Base-by-base conservation (phyloP, 2,888 invertebrate species). In the Helleia helle region DNA sequence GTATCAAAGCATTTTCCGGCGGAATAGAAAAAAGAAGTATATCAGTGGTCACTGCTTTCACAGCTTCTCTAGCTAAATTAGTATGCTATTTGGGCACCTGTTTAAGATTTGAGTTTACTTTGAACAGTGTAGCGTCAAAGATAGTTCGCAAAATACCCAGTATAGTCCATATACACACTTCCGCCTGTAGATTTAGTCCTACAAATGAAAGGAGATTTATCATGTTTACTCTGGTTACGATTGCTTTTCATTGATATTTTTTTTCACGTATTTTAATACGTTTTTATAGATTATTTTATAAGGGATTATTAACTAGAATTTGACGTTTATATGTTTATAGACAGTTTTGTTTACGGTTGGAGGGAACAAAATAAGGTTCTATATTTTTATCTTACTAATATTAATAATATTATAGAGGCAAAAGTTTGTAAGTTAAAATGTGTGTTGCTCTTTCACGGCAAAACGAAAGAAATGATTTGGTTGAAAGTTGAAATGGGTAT, bases 111-210 rank as follows among this genome's bases (percentile, higher is more conserved):
- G 80, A 70, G 51, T 84, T 83, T 36, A 88, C 74, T 65, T 84
- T 80, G 56, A 87, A 85, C 43, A 87, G 70, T 1, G 87, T 87
- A 7, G 85, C 83, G 52, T 88, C 87, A 48, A 87, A 85, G 39
- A 86, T 80, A 1, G 86, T 85, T 36, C 77, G 62, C 47, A 83
- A 50, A 17, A 87, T 72, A 24, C 87, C 87, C 34, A 86, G 49
- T n/a, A 87, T 48, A 2, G 85, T 81, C 73, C 87, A 79, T 40
- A 87, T 49, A 46, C 87, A 73, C 1, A 87, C 70, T 57, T 88
- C 88, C 0, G 79, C 71, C 51, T 86, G 86, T 54, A 77, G 58
- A 42, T 71, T 71, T 64, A 87, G 68, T 18, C 87, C 87, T 15
- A 84, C 53, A 41, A 79, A 81, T 1, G 79, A 73, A 2, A 83